Conservation (phyloP, 2,797 vertebrate genomes). For the Spea hammondii region DNA sequence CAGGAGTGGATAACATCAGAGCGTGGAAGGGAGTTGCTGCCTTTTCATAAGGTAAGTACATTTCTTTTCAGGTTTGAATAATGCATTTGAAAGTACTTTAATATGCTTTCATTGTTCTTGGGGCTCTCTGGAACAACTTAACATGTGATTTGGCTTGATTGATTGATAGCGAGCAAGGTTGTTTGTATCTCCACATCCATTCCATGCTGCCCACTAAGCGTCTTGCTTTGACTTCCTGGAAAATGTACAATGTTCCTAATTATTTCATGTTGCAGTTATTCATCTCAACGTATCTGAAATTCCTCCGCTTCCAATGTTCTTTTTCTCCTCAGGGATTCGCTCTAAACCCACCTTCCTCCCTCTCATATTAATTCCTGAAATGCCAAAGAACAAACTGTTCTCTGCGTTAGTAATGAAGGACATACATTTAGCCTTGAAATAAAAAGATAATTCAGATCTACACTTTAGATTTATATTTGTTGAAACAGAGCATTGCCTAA, state of each 20-base stretch:
- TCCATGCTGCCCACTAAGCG: background rate
- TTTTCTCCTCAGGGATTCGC: slow-evolving; percentile 47
- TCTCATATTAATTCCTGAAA: slow-evolving; percentile 50
- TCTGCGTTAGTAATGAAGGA: slow-evolving; percentile 41
- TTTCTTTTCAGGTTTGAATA: too few species aligned
- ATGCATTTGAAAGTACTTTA: too few species aligned
- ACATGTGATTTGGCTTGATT: too few species aligned
- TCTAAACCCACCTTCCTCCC: slow-evolving; percentile 23
- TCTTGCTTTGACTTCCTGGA: slow-evolving; percentile 33
- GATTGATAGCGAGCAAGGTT: background rate
- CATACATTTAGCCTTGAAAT: background rate
- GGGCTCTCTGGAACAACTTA: too few species aligned
- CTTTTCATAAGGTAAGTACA: too few species aligned
- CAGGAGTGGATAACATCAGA: too few species aligned
- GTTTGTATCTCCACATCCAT: background rate
- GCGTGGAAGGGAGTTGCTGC: too few species aligned
- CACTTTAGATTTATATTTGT: background rate
- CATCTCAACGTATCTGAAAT: slow-evolving; percentile 39
- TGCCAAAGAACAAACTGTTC: slow-evolving; percentile 50
- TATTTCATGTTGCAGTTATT: slow-evolving; percentile 50
- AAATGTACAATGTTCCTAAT: slow-evolving; percentile 35
- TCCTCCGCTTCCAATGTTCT: slow-evolving; percentile 45
- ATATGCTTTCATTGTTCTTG: too few species aligned
- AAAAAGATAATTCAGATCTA: background rate
- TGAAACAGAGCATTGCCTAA: background rate